Evolutionary conservation across 2,888 invertebrate genomes (phyloP).

Genomic region (Eupithecia centaureata): DNA sequence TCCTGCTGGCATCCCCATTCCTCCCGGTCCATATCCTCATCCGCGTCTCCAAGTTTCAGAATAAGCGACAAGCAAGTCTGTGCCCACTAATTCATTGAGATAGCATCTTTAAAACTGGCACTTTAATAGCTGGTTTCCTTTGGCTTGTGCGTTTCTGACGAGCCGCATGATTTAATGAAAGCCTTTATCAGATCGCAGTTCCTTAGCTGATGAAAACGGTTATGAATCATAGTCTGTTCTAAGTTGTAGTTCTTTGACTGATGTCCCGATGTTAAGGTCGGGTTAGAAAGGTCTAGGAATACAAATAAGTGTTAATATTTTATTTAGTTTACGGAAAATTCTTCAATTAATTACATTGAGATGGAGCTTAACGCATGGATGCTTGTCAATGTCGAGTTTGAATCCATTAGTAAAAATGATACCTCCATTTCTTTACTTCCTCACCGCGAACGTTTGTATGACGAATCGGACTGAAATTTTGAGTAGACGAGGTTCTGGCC

Average conservation of each 20-base stretch:
- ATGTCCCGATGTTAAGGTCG: too few species aligned
- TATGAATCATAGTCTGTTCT: slow-evolving; percentile 27
- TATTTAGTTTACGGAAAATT: too few species aligned
- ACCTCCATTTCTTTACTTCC: too few species aligned
- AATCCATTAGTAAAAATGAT: too few species aligned
- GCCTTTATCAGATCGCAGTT: slow-evolving; percentile 33
- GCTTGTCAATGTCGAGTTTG: too few species aligned
- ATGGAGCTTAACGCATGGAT: too few species aligned
- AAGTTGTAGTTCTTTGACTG: not conserved
- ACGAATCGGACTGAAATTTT: too few species aligned
- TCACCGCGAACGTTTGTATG: too few species aligned
- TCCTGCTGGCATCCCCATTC: not conserved
- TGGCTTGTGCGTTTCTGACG: slow-evolving; percentile 14
- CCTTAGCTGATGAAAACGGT: slow-evolving; percentile 38
- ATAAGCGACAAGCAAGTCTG: slow-evolving; percentile 6
- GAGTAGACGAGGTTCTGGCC: too few species aligned
- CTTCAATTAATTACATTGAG: too few species aligned
- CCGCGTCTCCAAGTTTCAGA: not conserved
- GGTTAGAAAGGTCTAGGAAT: too few species aligned
- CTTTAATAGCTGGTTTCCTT: slow-evolving; percentile 29
- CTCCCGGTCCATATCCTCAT: not conserved
- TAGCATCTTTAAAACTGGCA: slow-evolving; percentile 25
- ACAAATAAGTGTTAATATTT: too few species aligned
- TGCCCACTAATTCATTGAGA: slow-evolving; percentile 20
- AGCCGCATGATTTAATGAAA: slow-evolving; percentile 41